These are phyloP conservation scores for Parnassius apollo DNA, from an alignment of 2,888 invertebrate species.

Conservation along the genomic window DNA sequence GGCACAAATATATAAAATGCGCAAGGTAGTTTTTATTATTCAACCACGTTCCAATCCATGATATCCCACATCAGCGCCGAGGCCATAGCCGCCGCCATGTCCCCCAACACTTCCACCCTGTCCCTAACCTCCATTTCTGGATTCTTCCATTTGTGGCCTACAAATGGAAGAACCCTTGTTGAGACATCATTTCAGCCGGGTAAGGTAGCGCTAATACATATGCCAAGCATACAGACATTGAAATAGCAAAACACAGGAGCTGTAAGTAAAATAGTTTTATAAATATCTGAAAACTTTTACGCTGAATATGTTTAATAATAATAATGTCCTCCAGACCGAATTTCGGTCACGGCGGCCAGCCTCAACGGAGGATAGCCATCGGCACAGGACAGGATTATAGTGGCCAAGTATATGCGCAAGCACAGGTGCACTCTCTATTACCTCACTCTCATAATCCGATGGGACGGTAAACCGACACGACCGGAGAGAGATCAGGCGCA, in stretches of 20 bases:
- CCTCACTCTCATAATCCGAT: too few relatives aligned
- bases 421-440: too few relatives aligned
- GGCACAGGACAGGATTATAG: too few relatives aligned
- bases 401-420: too few relatives aligned
- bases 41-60: constrained; percentile 19
- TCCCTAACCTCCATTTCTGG: constrained; percentile 16
- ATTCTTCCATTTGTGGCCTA: constrained; percentile 26
- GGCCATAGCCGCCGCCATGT: constrained; percentile 23
- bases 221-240: constrained; percentile 50
- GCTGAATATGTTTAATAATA: too few relatives aligned
- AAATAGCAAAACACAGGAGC: constrained; percentile 44
- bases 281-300: too few relatives aligned
- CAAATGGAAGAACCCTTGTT: not conserved
- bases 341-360: too few relatives aligned
- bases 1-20: not conserved
- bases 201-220: constrained; percentile 48
- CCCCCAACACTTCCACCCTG: constrained; percentile 18
- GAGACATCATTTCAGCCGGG: constrained; percentile 23
- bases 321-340: too few relatives aligned
- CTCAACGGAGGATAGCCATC: too few relatives aligned
- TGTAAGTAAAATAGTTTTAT: constrained; percentile 33
- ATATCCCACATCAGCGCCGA: constrained; percentile 18
- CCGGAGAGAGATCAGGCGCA: too few relatives aligned
- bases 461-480: too few relatives aligned
- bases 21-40: not conserved